Evolutionary conservation across 64 coral and sea anemone species (phyloP).

Genomic region (Dendronephthya gigantea): DNA sequence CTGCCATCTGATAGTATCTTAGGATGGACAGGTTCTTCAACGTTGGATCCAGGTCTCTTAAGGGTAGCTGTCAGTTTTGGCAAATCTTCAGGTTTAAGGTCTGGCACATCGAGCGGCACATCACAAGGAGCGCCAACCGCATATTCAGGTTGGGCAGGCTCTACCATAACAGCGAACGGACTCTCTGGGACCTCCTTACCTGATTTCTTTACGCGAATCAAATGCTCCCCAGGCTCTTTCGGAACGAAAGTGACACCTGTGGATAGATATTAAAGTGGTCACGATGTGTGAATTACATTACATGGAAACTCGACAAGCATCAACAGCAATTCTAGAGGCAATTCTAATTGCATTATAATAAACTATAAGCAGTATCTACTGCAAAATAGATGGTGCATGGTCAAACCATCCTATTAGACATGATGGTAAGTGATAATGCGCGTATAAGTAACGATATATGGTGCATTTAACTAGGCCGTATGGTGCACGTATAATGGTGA

Average conservation of each 20-base stretch:
- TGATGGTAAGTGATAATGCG: too few relatives aligned
- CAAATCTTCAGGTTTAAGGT: slow-evolving; percentile 49
- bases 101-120: background rate
- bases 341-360: too few relatives aligned
- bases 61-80: slow-evolving; percentile 77
- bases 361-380: too few relatives aligned
- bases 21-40: slow-evolving; percentile 75
- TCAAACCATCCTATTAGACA: too few relatives aligned
- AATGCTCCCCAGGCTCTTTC: slow-evolving; percentile 72
- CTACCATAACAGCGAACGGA: slow-evolving; percentile 86
- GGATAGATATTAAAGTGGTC: background rate
- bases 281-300: too few relatives aligned
- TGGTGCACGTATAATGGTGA: too few relatives aligned
- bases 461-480: too few relatives aligned
- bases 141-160: slow-evolving; percentile 10
- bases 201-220: slow-evolving; percentile 75
- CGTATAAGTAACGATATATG: too few relatives aligned
- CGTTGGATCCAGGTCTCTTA: slow-evolving; percentile 76
- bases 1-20: slow-evolving; percentile 82
- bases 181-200: slow-evolving; percentile 62
- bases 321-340: too few relatives aligned
- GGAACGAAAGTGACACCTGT: slow-evolving; percentile 47
- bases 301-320: too few relatives aligned
- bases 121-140: background rate
- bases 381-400: too few relatives aligned